Base-by-base conservation (phyloP, 2,113 vertebrate genomes). In the Sinocyclocheilus grahami region DNA sequence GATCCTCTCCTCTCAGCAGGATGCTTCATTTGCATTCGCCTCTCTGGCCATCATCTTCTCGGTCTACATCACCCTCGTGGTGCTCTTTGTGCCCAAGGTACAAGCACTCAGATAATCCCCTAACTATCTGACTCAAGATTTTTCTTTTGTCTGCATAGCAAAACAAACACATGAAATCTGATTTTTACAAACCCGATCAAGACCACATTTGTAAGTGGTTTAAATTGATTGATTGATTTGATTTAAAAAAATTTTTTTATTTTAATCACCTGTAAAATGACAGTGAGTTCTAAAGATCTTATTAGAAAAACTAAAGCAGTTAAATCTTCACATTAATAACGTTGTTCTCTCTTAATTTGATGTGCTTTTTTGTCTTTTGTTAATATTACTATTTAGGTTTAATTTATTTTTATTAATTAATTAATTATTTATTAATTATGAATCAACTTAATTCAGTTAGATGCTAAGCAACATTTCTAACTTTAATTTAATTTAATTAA, bases 11-110 rank as follows among this genome's bases (percentile, higher is more conserved):
- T 98, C 97, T n/a, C 97, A 99, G 91, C 97, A 99, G 91, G 97
- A 99, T 0, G 97, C 97, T 0, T 97, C 97, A 90, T 99, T 99
- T 0, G 97, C 97, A 78, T 99, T 99, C 0, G 97, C 97, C 4
- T 94, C 97, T 0, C 92, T 99, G 1, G 97, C 97, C 18, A 94
- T 97, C 0, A 96, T 98, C 83, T 99, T 98, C 93, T 99, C 97
- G 11, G 97, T 96, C 86, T 99, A 99, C 90, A 98, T 99, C 90
- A 99, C 97, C 1, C 91, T 99, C 85, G 97, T 99, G 6, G 97
- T 99, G 86, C 97, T 99, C 16, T 99, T 98, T 0, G 97, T 98
- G 46, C 97, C 97, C 86, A 99, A 98, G 97, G 97, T 98, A n/a
- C 8, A 10, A 3, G 20, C 82, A 5, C 30, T 65, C n/a, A 14